These are phyloP conservation scores for Setophaga petechia DNA, from an alignment of 2,113 vertebrate species.

Conservation along the genomic window DNA sequence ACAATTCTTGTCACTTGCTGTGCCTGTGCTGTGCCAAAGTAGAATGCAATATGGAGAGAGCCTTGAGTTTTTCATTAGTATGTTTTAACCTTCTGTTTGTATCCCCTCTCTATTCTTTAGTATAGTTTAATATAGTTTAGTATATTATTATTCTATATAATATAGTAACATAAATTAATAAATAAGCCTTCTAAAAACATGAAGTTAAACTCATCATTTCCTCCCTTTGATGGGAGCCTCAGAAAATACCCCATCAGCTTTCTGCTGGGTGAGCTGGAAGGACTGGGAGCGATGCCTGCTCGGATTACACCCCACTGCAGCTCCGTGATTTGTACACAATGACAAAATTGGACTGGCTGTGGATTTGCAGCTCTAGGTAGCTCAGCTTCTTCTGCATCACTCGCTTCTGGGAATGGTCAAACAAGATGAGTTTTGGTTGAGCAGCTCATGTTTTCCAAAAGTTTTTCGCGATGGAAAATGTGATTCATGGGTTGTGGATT, in stretches of 20 bases:
- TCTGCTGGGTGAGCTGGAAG: neutral
- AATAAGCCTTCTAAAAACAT: too few relatives aligned
- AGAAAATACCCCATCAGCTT: neutral
- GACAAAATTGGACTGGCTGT: neutral
- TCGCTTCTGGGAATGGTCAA: constrained; percentile 10
- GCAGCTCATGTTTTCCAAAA: neutral
- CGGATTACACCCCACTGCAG: neutral
- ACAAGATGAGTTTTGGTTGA: constrained; percentile 23
- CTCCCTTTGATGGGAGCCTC: too few relatives aligned
- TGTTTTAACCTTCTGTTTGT: too few relatives aligned
- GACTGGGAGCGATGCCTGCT: constrained; percentile 5
- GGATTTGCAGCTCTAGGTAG: constrained; percentile 4
- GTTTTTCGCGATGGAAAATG: neutral
- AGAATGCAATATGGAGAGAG: too few relatives aligned
- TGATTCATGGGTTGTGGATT: neutral
- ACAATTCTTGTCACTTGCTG: too few relatives aligned
- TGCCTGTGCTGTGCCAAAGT: too few relatives aligned
- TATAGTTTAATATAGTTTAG: too few relatives aligned
- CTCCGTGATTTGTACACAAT: neutral
- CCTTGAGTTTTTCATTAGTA: too few relatives aligned
- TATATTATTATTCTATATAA: too few relatives aligned
- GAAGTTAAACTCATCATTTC: too few relatives aligned
- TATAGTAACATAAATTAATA: too few relatives aligned
- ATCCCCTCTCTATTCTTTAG: too few relatives aligned
- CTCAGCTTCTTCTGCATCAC: constrained; percentile 9